Conservation (phyloP, 2,113 vertebrate genomes). For the Erpornis zantholeuca region DNA sequence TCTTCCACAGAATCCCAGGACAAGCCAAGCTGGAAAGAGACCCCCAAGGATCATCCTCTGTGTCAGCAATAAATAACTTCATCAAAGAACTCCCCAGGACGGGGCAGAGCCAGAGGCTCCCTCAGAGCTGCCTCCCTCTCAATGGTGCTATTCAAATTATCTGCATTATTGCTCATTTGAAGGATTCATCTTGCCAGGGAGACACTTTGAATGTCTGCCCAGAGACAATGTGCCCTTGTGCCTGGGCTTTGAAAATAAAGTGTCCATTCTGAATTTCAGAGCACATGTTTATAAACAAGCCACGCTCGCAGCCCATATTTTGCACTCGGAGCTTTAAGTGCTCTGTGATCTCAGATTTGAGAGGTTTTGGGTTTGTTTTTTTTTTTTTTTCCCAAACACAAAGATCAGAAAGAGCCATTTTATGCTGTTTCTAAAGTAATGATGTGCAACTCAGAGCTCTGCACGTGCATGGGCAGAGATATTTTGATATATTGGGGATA, state of each 20-base stretch:
- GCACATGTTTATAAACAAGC: conserved; percentile 66
- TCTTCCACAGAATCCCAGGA: not conserved
- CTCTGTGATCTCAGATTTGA: conserved; percentile 19
- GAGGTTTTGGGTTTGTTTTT: conserved; percentile 7
- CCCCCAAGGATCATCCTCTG: not conserved
- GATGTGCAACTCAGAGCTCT: conserved; percentile 31
- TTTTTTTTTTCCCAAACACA: too few species aligned
- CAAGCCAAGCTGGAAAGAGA: not conserved
- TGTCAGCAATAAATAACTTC: not conserved
- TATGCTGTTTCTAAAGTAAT: conserved; percentile 56
- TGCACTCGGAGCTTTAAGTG: conserved; percentile 29
- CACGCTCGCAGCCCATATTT: conserved; percentile 53
- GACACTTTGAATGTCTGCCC: conserved; percentile 16
- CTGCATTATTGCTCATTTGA: conserved; percentile 43
- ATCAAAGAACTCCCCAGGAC: not conserved
- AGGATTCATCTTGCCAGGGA: conserved; percentile 60
- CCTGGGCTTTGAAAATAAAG: conserved; percentile 51
- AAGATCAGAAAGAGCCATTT: conserved; percentile 68
- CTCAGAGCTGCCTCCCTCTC: not conserved
- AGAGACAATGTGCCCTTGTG: conserved; percentile 69
- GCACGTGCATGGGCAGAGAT: not conserved
- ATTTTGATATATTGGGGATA: not conserved
- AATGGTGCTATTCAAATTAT: conserved; percentile 58
- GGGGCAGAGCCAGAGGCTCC: not conserved
- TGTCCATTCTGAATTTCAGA: not conserved